Percentiles rank a stretch among this genome's conserved stretches.
These are phyloP conservation scores for Harpalus rubripes DNA, from an alignment of 2,888 invertebrate species.

Conservation along the genomic window DNA sequence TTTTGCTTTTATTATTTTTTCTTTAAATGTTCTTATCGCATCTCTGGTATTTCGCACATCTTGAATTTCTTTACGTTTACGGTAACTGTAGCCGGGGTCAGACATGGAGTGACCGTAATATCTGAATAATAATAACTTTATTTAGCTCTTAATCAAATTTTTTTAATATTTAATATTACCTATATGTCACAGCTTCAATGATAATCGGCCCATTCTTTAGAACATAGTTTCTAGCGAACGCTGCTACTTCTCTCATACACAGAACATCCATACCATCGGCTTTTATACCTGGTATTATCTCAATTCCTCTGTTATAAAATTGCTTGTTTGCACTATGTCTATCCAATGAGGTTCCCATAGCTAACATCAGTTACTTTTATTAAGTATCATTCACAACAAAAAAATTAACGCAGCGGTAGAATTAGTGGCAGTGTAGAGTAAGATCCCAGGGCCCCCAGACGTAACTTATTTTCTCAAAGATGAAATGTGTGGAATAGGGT, in stretches of 20 bases:
- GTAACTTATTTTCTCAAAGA: too few relatives aligned
- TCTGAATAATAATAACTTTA: conserved; percentile 44
- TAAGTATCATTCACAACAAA: too few relatives aligned
- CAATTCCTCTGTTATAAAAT: conserved; percentile 93
- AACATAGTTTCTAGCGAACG: too few relatives aligned
- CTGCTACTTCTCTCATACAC: conserved; percentile 93
- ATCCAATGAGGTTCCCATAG: conserved; percentile 96
- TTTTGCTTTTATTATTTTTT: conserved; percentile 85
- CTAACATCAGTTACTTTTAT: conserved; percentile 72
- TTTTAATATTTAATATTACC: conserved; percentile 75
- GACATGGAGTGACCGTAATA: conserved; percentile 98
- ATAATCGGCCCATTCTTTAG: too few relatives aligned
- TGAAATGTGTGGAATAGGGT: too few relatives aligned
- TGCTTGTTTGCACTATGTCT: conserved; percentile 95
- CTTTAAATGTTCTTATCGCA: conserved; percentile 94
- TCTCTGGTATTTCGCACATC: conserved; percentile 94
- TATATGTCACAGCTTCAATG: conserved; percentile 96
- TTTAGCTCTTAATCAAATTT: not conserved
- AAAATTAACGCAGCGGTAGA: too few relatives aligned
- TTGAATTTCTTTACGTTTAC: conserved; percentile 94
- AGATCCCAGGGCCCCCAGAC: too few relatives aligned
- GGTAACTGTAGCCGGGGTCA: conserved; percentile 95
- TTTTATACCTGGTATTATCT: conserved; percentile 97
- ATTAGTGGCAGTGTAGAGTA: too few relatives aligned
- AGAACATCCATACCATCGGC: conserved; percentile 99